Percentiles rank a stretch among this genome's conserved stretches.
These are phyloP conservation scores for Leucoraja erinaceus DNA, from an alignment of 2,113 vertebrate genomes.

Conservation along the genomic window DNA sequence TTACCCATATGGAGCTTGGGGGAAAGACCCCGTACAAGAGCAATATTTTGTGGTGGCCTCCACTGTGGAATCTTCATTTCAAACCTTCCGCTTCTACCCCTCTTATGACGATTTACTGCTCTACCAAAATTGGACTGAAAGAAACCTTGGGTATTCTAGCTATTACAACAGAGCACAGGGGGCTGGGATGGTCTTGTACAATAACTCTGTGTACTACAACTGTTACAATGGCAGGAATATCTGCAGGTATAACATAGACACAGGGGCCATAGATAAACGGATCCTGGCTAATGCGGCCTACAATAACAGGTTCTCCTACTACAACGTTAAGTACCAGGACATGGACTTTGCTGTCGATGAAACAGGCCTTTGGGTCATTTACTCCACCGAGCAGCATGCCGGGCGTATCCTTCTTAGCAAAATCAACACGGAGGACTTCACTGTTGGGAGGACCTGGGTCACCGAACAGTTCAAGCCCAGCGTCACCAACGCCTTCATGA, in stretches of 20 bases:
- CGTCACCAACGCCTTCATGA: slow-evolving; percentile 82
- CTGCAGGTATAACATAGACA: slow-evolving; percentile 45
- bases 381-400: slow-evolving; percentile 78
- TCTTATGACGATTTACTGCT: slow-evolving; percentile 42
- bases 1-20: slow-evolving; percentile 47
- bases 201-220: slow-evolving; percentile 49
- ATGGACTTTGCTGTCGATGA: slow-evolving; percentile 71
- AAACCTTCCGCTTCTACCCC: slow-evolving; percentile 41
- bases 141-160: slow-evolving; percentile 20
- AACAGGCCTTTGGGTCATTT: slow-evolving; percentile 89
- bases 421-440: slow-evolving; percentile 81
- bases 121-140: slow-evolving; percentile 38
- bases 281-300: slow-evolving; percentile 40
- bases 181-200: slow-evolving; percentile 44
- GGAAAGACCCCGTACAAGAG: slow-evolving; percentile 45
- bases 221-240: slow-evolving; percentile 43
- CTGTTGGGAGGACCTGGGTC: slow-evolving; percentile 79
- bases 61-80: slow-evolving; percentile 6
- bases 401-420: slow-evolving; percentile 88
- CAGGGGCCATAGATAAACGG: slow-evolving; percentile 21
- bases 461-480: slow-evolving; percentile 62
- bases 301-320: slow-evolving; percentile 47
- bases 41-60: slow-evolving; percentile 47
- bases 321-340: slow-evolving; percentile 44
- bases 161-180: slow-evolving; percentile 41